These are phyloP conservation scores for Ylistrum balloti DNA, from an alignment of 1,140 invertebrate species.

Conservation along the genomic window DNA sequence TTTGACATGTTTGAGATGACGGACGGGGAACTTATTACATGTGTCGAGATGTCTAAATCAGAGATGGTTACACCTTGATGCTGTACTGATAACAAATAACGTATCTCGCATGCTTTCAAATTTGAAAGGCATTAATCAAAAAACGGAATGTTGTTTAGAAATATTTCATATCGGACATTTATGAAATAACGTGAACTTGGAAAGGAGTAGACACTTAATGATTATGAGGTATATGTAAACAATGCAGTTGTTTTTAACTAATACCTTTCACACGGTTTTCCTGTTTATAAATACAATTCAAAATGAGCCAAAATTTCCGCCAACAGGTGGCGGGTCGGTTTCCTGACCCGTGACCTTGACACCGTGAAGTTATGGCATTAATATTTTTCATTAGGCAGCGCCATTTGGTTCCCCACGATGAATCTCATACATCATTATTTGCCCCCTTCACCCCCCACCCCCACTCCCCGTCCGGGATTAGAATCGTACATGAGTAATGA, in stretches of 20 bases:
- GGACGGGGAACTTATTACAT: neutral
- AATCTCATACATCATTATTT: neutral
- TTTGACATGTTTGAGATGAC: neutral
- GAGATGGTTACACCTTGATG: conserved; percentile 6
- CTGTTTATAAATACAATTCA: neutral
- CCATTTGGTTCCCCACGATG: conserved; percentile 1
- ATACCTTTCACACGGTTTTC: neutral
- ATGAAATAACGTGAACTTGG: neutral
- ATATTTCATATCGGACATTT: neutral
- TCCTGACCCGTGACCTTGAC: conserved; percentile 36
- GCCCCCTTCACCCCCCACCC: no score
- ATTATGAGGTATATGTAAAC: neutral
- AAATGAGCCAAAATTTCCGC: neutral
- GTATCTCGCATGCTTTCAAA: conserved; percentile 27
- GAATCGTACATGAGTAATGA: neutral
- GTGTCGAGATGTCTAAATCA: conserved; percentile 5
- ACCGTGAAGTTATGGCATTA: conserved; percentile 33
- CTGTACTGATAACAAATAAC: neutral
- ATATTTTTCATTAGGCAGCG: neutral
- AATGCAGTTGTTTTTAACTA: neutral
- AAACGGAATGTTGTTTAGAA: neutral
- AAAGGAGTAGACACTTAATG: neutral
- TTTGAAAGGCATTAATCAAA: conserved; percentile 4
- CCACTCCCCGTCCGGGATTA: neutral
- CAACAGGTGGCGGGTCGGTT: neutral